Evolutionary conservation across 2,113 vertebrate genomes (phyloP), one percentile per base, ranked within the genome.

Genomic region (Oncorhynchus mykiss): DNA sequence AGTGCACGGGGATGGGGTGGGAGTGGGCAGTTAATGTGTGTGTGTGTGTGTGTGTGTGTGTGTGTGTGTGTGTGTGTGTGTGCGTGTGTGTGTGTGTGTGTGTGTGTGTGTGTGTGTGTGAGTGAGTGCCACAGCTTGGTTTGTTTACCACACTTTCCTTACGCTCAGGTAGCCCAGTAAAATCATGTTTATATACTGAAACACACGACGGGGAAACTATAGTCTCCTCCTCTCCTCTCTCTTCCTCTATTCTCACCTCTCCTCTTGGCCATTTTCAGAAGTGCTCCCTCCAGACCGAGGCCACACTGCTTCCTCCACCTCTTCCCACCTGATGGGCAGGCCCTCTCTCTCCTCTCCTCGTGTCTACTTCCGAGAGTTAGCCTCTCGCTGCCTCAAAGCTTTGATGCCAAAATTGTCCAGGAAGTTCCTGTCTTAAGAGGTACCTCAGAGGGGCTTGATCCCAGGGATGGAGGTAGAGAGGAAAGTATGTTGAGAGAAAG

Each of bases 391-490:
- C 86, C 86, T 91, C 86, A 84, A 86, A 82, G 91, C 93, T 94
- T 94, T 94, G 92, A 94, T 92, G 89, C 90, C 84, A 88, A 93
- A 93, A 93, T 93, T 92, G 91, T 92, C 87, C 87, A 92, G 92
- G 88, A 92, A 91, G 91, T 89, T 88, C 91, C 86, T 91, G 89
- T 91, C 88, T 92, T 90, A 91, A 91, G 90, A 90, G 78, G 90
- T 88, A 86, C 89, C 90, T 89, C 89, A 82, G 83, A 77, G 90
- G 88, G 85, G 88, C 83, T 79, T 79, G 76, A 86, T 88, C 89
- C 85, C 60, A 51, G 74, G 82, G 79, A 87, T 87, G 72, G 81
- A 83, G 79, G 73, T 76, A 71, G 81, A 49, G 70, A 80, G 57
- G 65, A 34, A 65, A 27, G 77, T 48, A 66, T 74, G 39, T 34